Evolutionary conservation across 2,113 vertebrate species (phyloP).

Genomic region (Glaucidium brasilianum): DNA sequence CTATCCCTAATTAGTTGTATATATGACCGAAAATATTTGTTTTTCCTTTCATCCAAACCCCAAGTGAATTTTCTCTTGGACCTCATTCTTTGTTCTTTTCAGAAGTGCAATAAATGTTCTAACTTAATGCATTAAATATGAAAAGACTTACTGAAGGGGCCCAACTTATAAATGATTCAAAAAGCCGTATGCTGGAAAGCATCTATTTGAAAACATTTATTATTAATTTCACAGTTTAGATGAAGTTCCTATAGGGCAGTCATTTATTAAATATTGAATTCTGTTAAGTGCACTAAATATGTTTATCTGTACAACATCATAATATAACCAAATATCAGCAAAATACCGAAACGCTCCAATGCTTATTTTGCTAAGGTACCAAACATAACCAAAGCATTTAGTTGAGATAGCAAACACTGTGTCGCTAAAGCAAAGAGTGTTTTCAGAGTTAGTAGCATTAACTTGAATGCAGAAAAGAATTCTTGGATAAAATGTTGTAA

Average conservation of each 20-base stretch:
- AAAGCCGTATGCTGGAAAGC: conserved; percentile 48
- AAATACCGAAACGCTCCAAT: background rate
- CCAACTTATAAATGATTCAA: conserved; percentile 69
- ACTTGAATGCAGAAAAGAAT: background rate
- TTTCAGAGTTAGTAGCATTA: background rate
- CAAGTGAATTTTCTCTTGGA: conserved; percentile 4
- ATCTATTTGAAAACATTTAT: conserved; percentile 71
- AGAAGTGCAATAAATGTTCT: conserved; percentile 55
- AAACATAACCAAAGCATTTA: conserved; percentile 18
- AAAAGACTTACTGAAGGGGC: conserved; percentile 58
- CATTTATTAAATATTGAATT: conserved; percentile 67
- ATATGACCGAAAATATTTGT: background rate
- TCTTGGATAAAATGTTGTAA: background rate
- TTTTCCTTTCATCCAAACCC: background rate
- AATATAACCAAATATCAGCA: background rate
- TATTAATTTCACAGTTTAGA: conserved; percentile 70
- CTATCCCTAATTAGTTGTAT: background rate
- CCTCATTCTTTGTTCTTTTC: conserved; percentile 38
- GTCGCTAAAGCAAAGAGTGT: conserved; percentile 9
- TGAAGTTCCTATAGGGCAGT: conserved; percentile 48
- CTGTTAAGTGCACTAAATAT: background rate
- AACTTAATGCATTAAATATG: conserved; percentile 73
- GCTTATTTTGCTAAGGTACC: background rate
- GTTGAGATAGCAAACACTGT: background rate
- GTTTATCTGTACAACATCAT: background rate